Percentiles rank a stretch among this genome's conserved stretches.
phyloP scores from a whole-genome alignment of 2,888 invertebrate genomes.

The Cryptocephalus primarius region DNA sequence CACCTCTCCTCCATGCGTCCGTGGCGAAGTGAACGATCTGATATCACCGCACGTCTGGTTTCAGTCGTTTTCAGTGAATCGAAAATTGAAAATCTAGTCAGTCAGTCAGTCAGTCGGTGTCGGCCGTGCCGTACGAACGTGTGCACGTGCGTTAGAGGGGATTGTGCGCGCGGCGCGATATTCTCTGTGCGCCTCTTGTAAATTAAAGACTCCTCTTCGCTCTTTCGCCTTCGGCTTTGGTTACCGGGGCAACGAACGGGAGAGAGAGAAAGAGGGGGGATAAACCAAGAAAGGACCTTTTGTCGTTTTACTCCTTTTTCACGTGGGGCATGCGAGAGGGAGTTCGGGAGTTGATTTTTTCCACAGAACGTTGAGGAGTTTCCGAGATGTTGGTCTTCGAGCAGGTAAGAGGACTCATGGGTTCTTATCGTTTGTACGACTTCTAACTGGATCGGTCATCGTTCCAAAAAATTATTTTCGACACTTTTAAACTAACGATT shows the following conservation, averaged over 20 bases:
- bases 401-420: conserved; percentile 8
- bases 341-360: conserved; percentile 4
- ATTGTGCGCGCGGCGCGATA: too few species aligned
- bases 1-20: conserved; percentile 16
- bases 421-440: too few species aligned
- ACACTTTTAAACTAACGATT: too few species aligned
- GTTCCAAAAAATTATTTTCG: too few species aligned
- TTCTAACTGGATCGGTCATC: too few species aligned
- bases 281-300: too few species aligned
- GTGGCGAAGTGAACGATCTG: conserved; percentile 23
- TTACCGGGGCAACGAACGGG: conserved; percentile 5
- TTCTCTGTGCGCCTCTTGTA: too few species aligned
- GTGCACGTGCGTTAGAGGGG: conserved; percentile 1
- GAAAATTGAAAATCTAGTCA: conserved; percentile 6
- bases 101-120: conserved; percentile 12
- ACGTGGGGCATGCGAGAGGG: too few species aligned
- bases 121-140: background rate
- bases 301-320: too few species aligned
- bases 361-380: background rate
- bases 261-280: background rate
- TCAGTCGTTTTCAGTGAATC: too few species aligned
- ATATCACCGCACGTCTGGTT: conserved; percentile 17
- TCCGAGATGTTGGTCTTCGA: conserved; percentile 22
- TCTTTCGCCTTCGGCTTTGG: conserved; percentile 4
- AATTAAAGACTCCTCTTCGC: background rate